Percentiles rank a stretch among this genome's conserved stretches.
Evolutionary conservation across 1,140 invertebrate genomes (phyloP).

Genomic region (Doryteuthis pealeii): DNA sequence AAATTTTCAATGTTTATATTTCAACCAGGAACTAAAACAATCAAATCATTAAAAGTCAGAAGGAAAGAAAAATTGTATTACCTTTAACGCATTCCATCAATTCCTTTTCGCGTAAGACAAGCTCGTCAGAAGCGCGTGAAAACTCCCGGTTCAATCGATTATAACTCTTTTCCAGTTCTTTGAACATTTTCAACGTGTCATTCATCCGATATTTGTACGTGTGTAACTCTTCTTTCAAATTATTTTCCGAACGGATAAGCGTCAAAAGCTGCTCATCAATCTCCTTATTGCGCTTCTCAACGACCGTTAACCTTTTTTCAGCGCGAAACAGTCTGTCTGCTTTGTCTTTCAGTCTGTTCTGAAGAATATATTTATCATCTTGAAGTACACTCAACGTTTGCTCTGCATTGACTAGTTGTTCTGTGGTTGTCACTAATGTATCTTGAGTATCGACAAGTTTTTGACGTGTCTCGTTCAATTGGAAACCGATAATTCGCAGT

Average conservation of each 20-base stretch:
- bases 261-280: constrained; percentile 33
- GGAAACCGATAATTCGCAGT: constrained; percentile 29
- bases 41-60: no score
- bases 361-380: constrained; percentile 38
- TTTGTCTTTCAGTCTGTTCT: constrained; percentile 42
- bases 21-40: no score
- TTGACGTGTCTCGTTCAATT: constrained; percentile 36
- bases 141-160: constrained; percentile 23
- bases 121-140: constrained; percentile 15
- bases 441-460: constrained; percentile 30
- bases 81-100: constrained; percentile 42
- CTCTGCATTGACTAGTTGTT: constrained; percentile 38
- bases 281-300: constrained; percentile 24
- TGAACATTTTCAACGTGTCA: constrained; percentile 20
- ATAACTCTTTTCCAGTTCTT: constrained; percentile 23
- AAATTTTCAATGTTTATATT: no score
- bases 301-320: constrained; percentile 21
- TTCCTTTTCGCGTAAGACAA: constrained; percentile 35
- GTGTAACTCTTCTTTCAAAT: constrained; percentile 39
- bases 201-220: constrained; percentile 31
- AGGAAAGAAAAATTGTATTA: constrained; percentile 17
- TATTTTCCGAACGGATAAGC: constrained; percentile 40
- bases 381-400: constrained; percentile 32
- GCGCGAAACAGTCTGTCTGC: constrained; percentile 27
- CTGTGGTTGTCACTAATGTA: constrained; percentile 28